Percentiles rank a stretch among this genome's conserved stretches.
Conservation (phyloP, 2,888 invertebrate species). For the Sesia bembeciformis region DNA sequence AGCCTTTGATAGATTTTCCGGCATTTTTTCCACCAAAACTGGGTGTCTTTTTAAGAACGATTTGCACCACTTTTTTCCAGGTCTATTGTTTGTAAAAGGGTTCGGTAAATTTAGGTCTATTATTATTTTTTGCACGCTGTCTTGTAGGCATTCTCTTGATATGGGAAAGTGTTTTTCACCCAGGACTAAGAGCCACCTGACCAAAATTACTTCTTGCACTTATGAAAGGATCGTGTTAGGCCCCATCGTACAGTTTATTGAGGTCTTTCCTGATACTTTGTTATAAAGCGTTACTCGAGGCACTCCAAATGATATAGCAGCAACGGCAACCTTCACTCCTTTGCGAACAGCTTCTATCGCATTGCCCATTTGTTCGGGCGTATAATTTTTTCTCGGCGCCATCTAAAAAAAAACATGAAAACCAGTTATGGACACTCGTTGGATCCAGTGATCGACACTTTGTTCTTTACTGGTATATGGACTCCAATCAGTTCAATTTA, state of each 20-base stretch:
- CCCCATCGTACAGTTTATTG: slow-evolving; percentile 5
- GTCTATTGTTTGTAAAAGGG: slow-evolving; percentile 6
- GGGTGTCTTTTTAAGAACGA: slow-evolving; percentile 8
- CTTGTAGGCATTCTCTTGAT: slow-evolving; percentile 3
- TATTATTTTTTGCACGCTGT: slow-evolving; percentile 7
- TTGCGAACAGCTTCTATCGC: not conserved
- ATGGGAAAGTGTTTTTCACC: slow-evolving; percentile 5
- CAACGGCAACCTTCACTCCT: slow-evolving; percentile 6
- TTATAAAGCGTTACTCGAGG: slow-evolving; percentile 5
- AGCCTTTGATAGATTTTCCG: slow-evolving; percentile 7
- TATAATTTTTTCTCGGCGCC: not conserved
- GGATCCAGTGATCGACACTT: too few species aligned
- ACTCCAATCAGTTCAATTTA: not conserved
- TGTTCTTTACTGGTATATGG: not conserved
- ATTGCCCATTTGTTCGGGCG: not conserved
- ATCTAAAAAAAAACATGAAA: not conserved
- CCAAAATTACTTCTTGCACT: slow-evolving; percentile 5
- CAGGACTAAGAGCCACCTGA: too few species aligned
- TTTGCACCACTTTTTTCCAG: slow-evolving; percentile 7
- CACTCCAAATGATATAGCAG: slow-evolving; percentile 8
- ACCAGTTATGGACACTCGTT: not conserved
- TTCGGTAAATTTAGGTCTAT: not conserved
- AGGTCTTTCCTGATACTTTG: slow-evolving; percentile 9
- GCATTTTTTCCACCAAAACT: slow-evolving; percentile 3
- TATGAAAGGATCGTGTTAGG: slow-evolving; percentile 2